phyloP scores from a whole-genome alignment of 2,113 vertebrate genomes.

The Semnopithecus entellus region DNA sequence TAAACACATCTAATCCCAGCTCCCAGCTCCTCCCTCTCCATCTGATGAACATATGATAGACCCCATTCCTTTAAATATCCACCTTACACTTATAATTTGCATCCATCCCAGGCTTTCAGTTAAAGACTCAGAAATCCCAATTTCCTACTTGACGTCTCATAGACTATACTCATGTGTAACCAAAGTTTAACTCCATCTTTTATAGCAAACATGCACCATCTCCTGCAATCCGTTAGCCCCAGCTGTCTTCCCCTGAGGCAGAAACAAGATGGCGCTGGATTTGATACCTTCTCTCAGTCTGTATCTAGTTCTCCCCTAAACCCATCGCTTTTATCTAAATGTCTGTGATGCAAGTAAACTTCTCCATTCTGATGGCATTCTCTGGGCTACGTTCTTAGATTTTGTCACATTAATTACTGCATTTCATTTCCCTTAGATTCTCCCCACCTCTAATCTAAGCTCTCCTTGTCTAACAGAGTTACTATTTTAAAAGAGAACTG shows the following conservation, averaged over 20 bases:
- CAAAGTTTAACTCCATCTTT: neutral
- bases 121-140: neutral
- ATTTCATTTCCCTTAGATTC: neutral
- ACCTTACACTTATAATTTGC: neutral
- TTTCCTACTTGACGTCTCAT: neutral
- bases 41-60: neutral
- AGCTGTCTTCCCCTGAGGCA: neutral
- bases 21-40: neutral
- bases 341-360: neutral
- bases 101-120: neutral
- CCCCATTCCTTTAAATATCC: neutral
- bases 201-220: rapidly evolving
- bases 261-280: neutral
- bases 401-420: neutral
- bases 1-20: neutral
- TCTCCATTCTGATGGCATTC: neutral
- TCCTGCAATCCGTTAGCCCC: neutral
- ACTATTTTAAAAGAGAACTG: neutral
- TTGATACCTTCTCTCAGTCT: rapidly evolving
- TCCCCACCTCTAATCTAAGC: neutral
- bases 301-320: too few relatives aligned
- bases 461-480: neutral
- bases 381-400: neutral
- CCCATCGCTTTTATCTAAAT: neutral
- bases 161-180: neutral